Conservation (phyloP, 2,797 vertebrate genomes). For the Phrynocephalus vlangalii region DNA sequence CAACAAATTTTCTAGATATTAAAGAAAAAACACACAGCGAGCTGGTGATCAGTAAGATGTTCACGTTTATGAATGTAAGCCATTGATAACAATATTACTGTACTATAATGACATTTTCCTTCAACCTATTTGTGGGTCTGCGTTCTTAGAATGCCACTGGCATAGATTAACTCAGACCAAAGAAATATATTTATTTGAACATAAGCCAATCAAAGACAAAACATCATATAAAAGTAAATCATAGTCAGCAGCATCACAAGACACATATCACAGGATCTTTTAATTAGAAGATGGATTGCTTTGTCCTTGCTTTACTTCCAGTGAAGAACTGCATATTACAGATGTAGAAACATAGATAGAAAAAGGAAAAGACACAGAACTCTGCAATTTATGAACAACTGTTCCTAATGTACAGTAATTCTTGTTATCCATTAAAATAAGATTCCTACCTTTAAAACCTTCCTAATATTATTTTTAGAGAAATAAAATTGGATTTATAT, state of each 20-base stretch:
- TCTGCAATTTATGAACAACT: background rate
- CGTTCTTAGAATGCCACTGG: background rate
- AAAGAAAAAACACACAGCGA: background rate
- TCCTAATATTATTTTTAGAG: background rate
- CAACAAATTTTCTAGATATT: background rate
- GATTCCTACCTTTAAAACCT: background rate
- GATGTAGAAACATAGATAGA: constrained; percentile 1
- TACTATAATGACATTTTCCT: background rate
- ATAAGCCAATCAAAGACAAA: background rate
- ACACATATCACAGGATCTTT: constrained; percentile 18
- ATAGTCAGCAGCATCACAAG: constrained; percentile 42
- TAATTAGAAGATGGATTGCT: constrained; percentile 3
- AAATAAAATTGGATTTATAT: background rate
- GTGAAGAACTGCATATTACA: constrained; percentile 19
- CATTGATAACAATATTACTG: background rate
- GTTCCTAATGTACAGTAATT: background rate
- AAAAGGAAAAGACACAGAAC: background rate
- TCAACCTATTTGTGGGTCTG: background rate
- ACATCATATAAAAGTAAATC: background rate
- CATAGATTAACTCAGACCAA: background rate
- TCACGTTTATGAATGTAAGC: background rate
- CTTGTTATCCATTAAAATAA: background rate
- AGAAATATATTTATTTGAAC: constrained; percentile 18
- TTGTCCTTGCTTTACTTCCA: background rate
- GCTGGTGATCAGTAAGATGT: background rate